Base-by-base conservation (phyloP, 2,888 invertebrate species). In the Drosophila kokeensis region DNA sequence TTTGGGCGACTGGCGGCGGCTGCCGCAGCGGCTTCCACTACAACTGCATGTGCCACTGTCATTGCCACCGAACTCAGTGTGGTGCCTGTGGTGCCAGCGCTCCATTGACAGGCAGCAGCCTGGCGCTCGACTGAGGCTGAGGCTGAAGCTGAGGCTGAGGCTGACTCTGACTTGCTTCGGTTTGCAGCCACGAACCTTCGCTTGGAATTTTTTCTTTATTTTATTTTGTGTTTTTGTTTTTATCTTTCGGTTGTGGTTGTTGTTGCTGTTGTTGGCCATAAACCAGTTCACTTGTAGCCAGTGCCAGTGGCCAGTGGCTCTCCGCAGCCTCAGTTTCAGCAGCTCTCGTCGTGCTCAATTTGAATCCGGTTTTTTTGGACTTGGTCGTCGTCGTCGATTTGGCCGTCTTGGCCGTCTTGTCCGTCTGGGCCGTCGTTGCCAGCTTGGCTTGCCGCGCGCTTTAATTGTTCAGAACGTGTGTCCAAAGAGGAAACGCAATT, bases 51-150 rank as follows among this genome's bases (percentile, higher is more conserved):
- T 93, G 92, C 92, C 92, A 92, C 92, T 92, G 92, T 91, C 92
- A 92, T 92, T 92, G 93, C 92, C 93, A 92, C 93, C 90, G 93
- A 92, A 90, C 93, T 90, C 93, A 93, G 93, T 93, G 91, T 93
- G 93, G 92, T 92, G 93, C 93, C 93, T 77, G 73, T 62, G 68
- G 21, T 59, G 60, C 36, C 71, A 60, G 81, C 75, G 76, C 69
- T 79, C 83, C 83, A 79, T 82, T 80, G 76, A 70, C 78, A 62
- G 64, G 53, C 67, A 69, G 63, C 73, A 52, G 71, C 72, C 80
- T 83, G 87, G 76, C 89, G 89, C 81, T 86, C 88, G 69, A 38
- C 63, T 64, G 38, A 58, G 67, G 29, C 63, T 64, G 38, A 58
- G 67, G 29, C 53, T n/a, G 67, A 32, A 49, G 63, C 58, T 40